These are phyloP conservation scores for Drosophila pectinifera DNA, from an alignment of 1,140 invertebrate genomes.

Conservation along the genomic window DNA sequence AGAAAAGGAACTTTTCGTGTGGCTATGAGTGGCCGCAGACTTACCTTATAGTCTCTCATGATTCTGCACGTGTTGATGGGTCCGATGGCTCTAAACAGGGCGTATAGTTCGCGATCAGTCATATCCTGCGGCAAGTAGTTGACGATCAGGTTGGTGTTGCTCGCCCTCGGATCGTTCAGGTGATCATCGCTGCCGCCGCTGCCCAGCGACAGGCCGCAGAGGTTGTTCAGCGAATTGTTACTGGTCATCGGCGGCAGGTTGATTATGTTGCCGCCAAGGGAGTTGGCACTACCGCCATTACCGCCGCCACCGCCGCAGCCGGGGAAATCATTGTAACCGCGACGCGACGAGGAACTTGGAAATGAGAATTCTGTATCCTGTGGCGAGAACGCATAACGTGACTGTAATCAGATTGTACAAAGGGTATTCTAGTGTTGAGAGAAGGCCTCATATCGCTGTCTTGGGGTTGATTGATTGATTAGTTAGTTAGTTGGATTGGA, in stretches of 20 bases:
- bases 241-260: constrained; percentile 80
- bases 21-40: constrained; percentile 15
- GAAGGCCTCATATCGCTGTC: constrained; percentile 69
- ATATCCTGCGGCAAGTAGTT: constrained; percentile 98
- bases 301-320: constrained; percentile 61
- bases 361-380: constrained; percentile 85
- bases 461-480: constrained; percentile 35
- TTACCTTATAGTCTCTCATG: constrained; percentile 94
- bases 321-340: constrained; percentile 79
- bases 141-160: constrained; percentile 94
- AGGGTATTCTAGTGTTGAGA: constrained; percentile 80
- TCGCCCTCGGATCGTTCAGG: constrained; percentile 66
- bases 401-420: constrained; percentile 84
- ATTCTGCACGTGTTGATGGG: constrained; percentile 95
- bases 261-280: constrained; percentile 72
- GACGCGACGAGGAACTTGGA: constrained; percentile 80
- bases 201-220: constrained; percentile 69
- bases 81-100: constrained; percentile 94
- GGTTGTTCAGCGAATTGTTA: constrained; percentile 81
- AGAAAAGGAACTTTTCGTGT: no score
- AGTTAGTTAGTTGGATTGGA: constrained; percentile 10
- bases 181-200: constrained; percentile 72
- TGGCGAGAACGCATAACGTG: constrained; percentile 85
- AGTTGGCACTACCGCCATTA: constrained; percentile 75
- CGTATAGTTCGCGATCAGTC: constrained; percentile 95